phyloP scores from a whole-genome alignment of 2,888 invertebrate genomes.

The Meandrusa payeni region DNA sequence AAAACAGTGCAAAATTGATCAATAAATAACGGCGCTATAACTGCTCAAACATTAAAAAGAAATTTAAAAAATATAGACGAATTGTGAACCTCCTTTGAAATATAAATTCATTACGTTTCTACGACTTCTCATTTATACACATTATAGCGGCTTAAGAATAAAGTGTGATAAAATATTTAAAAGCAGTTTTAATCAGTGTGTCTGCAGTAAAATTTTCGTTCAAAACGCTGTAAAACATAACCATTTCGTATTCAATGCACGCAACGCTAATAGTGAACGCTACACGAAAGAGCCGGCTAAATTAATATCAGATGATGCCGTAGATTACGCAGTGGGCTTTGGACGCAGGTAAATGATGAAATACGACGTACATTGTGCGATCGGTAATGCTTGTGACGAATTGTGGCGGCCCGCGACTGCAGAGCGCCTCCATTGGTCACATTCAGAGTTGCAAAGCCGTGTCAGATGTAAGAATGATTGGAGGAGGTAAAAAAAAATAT shows the following conservation, averaged over 20 bases:
- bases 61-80: too few species aligned
- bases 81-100: too few species aligned
- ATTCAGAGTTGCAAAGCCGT: conserved; percentile 14
- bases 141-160: too few species aligned
- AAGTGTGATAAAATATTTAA: too few species aligned
- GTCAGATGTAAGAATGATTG: neutral
- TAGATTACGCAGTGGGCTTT: conserved; percentile 20
- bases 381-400: conserved; percentile 25
- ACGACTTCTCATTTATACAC: too few species aligned
- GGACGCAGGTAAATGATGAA: conserved; percentile 19
- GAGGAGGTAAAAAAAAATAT: conserved; percentile 1
- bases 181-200: too few species aligned
- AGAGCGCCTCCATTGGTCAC: conserved; percentile 14
- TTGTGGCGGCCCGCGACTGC: conserved; percentile 20
- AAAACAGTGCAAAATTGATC: too few species aligned
- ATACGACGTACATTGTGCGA: conserved; percentile 15
- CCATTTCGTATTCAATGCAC: conserved; percentile 27
- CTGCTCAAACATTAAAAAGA: too few species aligned
- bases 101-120: too few species aligned
- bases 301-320: conserved; percentile 20
- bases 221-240: too few species aligned
- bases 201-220: too few species aligned
- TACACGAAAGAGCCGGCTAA: conserved; percentile 1
- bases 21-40: too few species aligned
- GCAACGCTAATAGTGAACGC: neutral